Conservation (phyloP, 2,888 invertebrate species). For the Ctenicera cuprea region DNA sequence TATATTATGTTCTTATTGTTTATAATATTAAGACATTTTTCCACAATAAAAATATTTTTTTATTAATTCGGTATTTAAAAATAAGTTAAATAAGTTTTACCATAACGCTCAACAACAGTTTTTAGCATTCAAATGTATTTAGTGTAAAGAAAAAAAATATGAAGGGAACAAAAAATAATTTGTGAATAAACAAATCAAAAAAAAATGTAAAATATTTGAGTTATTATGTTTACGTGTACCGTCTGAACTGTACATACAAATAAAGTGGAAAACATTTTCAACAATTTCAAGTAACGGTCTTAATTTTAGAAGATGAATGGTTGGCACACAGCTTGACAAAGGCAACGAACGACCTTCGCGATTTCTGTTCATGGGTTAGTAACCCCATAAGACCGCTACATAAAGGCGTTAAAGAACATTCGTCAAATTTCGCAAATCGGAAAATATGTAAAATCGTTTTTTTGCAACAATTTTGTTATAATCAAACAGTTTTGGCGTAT, state of each 20-base stretch:
- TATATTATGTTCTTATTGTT: too few relatives aligned
- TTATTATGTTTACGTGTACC: neutral
- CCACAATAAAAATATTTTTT: too few relatives aligned
- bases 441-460: neutral
- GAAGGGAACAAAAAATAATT: too few relatives aligned
- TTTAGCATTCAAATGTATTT: too few relatives aligned
- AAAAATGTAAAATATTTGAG: neutral
- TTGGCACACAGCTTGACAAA: constrained; percentile 47
- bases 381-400: constrained; percentile 52
- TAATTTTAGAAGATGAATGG: constrained; percentile 46
- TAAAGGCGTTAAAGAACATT: constrained; percentile 21
- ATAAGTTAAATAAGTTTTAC: too few relatives aligned
- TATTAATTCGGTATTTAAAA: too few relatives aligned
- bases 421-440: constrained; percentile 15
- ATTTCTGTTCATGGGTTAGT: constrained; percentile 55
- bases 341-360: constrained; percentile 56
- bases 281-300: constrained; percentile 30
- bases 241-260: constrained; percentile 2
- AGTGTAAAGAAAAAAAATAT: too few relatives aligned
- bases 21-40: too few relatives aligned
- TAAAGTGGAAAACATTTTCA: constrained; percentile 25
- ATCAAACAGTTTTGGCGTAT: neutral
- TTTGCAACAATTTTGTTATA: neutral
- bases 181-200: too few relatives aligned
- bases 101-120: too few relatives aligned